These are phyloP conservation scores for Enteromius mattozi DNA, from an alignment of 2,797 vertebrate genomes.

Conservation along the genomic window DNA sequence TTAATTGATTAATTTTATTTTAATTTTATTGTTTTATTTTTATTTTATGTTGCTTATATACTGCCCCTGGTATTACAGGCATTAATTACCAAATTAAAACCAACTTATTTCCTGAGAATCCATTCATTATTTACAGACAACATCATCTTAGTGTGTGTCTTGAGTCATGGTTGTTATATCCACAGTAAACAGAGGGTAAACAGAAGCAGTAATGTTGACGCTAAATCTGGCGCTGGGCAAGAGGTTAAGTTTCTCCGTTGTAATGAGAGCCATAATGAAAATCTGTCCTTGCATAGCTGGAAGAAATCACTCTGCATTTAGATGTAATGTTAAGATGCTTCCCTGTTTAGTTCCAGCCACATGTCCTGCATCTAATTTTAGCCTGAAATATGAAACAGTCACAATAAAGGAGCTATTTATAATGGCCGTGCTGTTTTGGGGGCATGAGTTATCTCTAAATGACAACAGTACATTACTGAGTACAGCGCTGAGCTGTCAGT, in stretches of 20 bases:
- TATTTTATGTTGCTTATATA: background rate
- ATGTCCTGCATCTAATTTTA: conserved; percentile 48
- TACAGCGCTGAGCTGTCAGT: conserved; percentile 7
- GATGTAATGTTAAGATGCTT: conserved; percentile 61
- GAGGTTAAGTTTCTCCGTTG: conserved; percentile 73
- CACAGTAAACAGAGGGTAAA: conserved; percentile 37
- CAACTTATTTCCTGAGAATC: background rate
- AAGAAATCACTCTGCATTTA: conserved; percentile 68
- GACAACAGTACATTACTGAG: conserved; percentile 28
- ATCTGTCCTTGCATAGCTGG: conserved; percentile 71
- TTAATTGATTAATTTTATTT: too few relatives aligned
- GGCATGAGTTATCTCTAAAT: conserved; percentile 40
- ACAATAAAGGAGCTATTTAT: conserved; percentile 58
- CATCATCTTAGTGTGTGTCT: background rate
- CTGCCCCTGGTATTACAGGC: background rate
- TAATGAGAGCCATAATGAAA: conserved; percentile 73
- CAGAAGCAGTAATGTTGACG: conserved; percentile 18
- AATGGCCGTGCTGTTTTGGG: conserved; percentile 34
- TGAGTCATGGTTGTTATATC: conserved; percentile 1
- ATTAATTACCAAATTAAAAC: background rate
- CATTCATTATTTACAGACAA: background rate
- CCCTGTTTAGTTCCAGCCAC: conserved; percentile 57
- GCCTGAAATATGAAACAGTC: conserved; percentile 56
- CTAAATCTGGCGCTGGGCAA: conserved; percentile 61
- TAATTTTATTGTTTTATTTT: background rate